Conservation (phyloP, 2,113 vertebrate genomes). For the Syrmaticus mikado region DNA sequence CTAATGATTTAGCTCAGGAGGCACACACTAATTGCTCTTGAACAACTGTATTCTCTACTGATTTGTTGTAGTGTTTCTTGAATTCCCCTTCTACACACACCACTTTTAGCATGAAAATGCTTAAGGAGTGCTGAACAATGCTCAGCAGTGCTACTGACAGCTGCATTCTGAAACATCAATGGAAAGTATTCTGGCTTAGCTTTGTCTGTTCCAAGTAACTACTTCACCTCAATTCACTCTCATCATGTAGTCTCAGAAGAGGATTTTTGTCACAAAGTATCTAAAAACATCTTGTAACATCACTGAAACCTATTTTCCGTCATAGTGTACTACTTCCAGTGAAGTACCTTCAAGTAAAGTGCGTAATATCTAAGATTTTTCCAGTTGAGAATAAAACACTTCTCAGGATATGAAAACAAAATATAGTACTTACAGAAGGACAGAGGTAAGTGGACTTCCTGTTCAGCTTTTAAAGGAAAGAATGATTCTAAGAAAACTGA, state of each 20-base stretch:
- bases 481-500: neutral
- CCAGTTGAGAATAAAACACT: neutral
- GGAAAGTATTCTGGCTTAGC: neutral
- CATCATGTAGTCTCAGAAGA: neutral
- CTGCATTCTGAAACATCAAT: neutral
- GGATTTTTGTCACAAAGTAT: neutral
- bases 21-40: neutral
- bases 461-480: neutral
- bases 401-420: neutral
- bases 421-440: neutral
- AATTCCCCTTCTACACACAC: accelerated
- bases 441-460: neutral
- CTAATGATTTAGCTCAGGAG: neutral
- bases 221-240: neutral
- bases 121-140: neutral
- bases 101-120: neutral
- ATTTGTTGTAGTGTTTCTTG: neutral
- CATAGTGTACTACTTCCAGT: neutral
- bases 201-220: neutral
- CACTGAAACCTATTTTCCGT: neutral
- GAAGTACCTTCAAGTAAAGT: neutral
- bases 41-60: neutral
- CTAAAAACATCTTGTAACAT: neutral
- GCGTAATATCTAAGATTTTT: neutral
- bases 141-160: neutral